Evolutionary conservation across 2,113 vertebrate genomes (phyloP), one percentile per base, ranked within the genome.

Genomic region (Xiphorhynchus elegans): DNA sequence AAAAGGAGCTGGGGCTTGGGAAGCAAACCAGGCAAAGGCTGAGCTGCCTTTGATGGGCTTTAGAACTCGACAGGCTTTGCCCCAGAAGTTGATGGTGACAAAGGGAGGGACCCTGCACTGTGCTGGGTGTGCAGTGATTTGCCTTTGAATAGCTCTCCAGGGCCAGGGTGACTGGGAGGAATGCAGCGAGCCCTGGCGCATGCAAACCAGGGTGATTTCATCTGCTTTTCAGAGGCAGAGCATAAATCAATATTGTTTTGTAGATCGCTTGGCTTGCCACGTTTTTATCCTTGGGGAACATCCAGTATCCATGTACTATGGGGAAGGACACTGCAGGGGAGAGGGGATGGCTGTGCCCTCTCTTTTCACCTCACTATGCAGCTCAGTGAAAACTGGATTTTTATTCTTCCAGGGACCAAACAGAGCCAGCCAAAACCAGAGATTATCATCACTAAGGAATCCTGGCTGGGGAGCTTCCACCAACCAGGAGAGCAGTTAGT

Each of bases 381-480:
- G 81, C 91, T 88, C 69, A 9, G 80, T 80, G 62, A 80, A 95
- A 96, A 94, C 90, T 88, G 89, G 59, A 44, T 95, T 96, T 90
- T 96, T 90, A 76, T 87, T 64, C 95, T 97, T 97, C 76, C 89
- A 93, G 83, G 88, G 83, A 89, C 93, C 73, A 35, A 95, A 95
- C 44, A 60, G 96, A 98, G 97, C 95, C 95, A 96, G 87, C 89
- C 96, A 97, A 97, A 96, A 94, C 75, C 84, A 92, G 93, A 97
- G 95, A 97, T 97, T 94, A 97, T 96, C 94, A 96, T 97, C 92
- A 85, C 90, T 96, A 92, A 97, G 92, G 96, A 97, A 97, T 97
- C 96, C 95, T 95, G 95, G 94, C 87, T 96, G 94, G 91, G 95
- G 95, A 97, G 92, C 94, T 95, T 92, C 75, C 84, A 96, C 96